phyloP scores from a whole-genome alignment of 2,888 invertebrate species.

The Timandra comae region DNA sequence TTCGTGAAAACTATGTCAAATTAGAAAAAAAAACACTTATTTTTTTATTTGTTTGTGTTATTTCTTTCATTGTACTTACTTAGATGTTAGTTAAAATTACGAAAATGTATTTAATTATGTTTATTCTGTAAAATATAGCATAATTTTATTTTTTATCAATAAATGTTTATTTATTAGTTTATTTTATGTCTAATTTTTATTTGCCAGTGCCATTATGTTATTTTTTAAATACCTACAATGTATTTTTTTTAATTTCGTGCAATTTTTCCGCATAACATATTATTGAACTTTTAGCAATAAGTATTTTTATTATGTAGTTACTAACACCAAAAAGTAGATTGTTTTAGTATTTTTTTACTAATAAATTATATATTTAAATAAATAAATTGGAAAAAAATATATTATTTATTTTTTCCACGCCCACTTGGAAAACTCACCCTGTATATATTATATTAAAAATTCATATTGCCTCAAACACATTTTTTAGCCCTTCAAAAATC shows the following conservation, averaged over 20 bases:
- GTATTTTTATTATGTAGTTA: slow-evolving; percentile 58
- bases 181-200: slow-evolving; percentile 53
- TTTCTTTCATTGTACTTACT: neutral
- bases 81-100: neutral
- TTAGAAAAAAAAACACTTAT: neutral
- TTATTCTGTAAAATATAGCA: slow-evolving; percentile 3
- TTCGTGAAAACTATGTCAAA: slow-evolving; percentile 1
- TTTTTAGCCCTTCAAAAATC: no score
- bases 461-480: no score
- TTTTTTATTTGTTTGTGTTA: neutral
- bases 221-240: slow-evolving; percentile 19
- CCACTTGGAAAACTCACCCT: no score
- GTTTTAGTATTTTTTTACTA: slow-evolving; percentile 53
- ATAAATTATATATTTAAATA: slow-evolving; percentile 37
- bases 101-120: neutral
- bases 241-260: slow-evolving; percentile 41
- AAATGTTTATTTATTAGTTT: slow-evolving; percentile 34
- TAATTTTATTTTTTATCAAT: slow-evolving; percentile 17
- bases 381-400: no score
- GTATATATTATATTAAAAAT: no score
- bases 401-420: no score
- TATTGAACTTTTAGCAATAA: slow-evolving; percentile 51
- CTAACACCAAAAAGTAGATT: slow-evolving; percentile 73
- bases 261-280: slow-evolving; percentile 55
- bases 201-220: slow-evolving; percentile 61